Evolutionary conservation across 2,113 vertebrate species (phyloP).

Genomic region (Pagrus major): DNA sequence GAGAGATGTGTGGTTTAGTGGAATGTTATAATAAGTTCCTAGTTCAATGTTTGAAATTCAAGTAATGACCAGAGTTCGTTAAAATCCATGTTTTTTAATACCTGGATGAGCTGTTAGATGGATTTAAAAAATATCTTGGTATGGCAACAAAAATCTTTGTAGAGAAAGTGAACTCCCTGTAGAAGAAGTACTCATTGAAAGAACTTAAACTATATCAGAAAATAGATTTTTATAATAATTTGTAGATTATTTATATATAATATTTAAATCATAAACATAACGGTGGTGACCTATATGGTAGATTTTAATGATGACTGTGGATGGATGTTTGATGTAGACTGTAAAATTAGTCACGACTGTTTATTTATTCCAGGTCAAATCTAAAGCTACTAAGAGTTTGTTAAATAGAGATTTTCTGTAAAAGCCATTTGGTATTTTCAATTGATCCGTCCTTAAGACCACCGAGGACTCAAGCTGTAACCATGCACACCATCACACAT

Average conservation of each 20-base stretch:
- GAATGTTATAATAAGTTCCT: not conserved
- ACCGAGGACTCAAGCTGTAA: constrained; percentile 48
- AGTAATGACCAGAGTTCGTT: not conserved
- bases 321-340: not conserved
- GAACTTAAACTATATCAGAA: constrained; percentile 17
- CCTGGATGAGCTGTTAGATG: not conserved
- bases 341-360: not conserved
- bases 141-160: constrained; percentile 1
- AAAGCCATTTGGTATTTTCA: constrained; percentile 15
- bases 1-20: not conserved
- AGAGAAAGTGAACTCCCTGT: not conserved
- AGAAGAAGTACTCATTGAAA: not conserved
- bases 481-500: constrained; percentile 9
- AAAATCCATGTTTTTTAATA: not conserved
- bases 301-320: constrained; percentile 22
- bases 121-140: not conserved
- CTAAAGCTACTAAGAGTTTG: constrained; percentile 16
- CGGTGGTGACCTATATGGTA: not conserved
- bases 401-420: constrained; percentile 31
- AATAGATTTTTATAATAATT: constrained; percentile 24
- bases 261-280: constrained; percentile 44
- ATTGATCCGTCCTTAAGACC: constrained; percentile 36
- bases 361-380: constrained; percentile 54
- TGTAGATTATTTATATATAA: constrained; percentile 45
- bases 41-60: constrained; percentile 26